Evolutionary conservation across 2,113 vertebrate genomes (phyloP).

Genomic region (Elachura formosa): DNA sequence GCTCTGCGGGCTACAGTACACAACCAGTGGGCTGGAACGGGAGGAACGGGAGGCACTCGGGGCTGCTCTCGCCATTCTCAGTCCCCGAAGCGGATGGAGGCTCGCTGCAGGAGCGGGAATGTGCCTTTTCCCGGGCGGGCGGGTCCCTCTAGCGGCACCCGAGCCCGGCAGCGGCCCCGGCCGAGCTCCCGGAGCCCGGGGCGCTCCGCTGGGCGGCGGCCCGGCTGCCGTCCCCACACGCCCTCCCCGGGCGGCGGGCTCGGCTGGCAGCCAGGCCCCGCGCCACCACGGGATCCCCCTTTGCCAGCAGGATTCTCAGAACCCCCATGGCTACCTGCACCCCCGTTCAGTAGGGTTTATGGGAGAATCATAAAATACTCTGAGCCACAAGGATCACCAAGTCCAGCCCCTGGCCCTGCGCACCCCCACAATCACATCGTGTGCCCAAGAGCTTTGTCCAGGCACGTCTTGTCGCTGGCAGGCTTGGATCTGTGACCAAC

Average conservation of each 20-base stretch:
- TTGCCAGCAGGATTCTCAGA: not conserved
- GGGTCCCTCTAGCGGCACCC: conserved; percentile 18
- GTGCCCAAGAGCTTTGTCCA: not conserved
- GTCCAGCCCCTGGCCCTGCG: too few species aligned
- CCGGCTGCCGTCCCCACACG: not conserved
- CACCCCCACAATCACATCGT: accelerated
- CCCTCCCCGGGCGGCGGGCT: not conserved
- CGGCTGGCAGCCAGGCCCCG: accelerated
- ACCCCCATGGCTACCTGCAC: accelerated
- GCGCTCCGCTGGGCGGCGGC: accelerated
- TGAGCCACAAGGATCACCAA: too few species aligned
- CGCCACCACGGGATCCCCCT: accelerated
- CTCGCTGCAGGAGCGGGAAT: accelerated
- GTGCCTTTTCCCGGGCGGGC: not conserved
- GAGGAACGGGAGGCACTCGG: accelerated
- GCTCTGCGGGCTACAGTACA: accelerated
- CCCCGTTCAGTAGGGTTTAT: not conserved
- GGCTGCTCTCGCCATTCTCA: accelerated
- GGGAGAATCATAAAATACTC: not conserved
- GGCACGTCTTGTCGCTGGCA: not conserved
- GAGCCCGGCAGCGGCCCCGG: not conserved
- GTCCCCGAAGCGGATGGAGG: too few species aligned
- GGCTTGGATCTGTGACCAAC: not conserved
- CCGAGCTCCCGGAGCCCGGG: not conserved
- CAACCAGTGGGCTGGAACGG: accelerated